Conservation (phyloP, 2,113 vertebrate genomes). For the Xyrauchen texanus region DNA sequence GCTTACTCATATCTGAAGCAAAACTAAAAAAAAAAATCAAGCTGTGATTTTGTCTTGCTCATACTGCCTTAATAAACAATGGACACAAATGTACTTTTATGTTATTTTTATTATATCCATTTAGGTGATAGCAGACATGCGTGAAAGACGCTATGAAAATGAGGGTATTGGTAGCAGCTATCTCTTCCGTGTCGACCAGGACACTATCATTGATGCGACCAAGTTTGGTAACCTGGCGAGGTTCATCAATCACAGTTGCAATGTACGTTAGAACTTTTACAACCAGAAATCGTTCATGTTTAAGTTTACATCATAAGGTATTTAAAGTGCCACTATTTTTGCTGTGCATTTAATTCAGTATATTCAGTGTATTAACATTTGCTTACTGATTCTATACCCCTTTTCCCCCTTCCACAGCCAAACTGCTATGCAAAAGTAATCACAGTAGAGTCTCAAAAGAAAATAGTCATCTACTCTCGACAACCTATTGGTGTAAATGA, state of each 20-base stretch:
- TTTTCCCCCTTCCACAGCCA: constrained; percentile 75
- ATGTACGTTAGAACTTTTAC: constrained; percentile 77
- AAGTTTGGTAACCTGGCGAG: constrained; percentile 93
- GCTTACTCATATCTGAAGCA: not conserved
- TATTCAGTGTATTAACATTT: not conserved
- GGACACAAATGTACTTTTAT: not conserved
- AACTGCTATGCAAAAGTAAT: constrained; percentile 99
- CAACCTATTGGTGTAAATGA: constrained; percentile 92
- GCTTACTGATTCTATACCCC: not conserved
- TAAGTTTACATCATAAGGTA: not conserved
- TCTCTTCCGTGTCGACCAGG: constrained; percentile 93
- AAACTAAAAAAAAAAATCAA: no score
- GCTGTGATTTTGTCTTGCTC: not conserved
- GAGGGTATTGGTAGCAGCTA: constrained; percentile 98
- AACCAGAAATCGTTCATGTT: not conserved
- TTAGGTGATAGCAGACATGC: constrained; percentile 95
- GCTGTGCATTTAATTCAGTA: no score
- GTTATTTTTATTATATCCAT: not conserved
- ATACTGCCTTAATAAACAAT: no score
- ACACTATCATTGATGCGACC: constrained; percentile 97
- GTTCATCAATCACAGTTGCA: constrained; percentile 99
- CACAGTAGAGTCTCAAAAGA: constrained; percentile 95
- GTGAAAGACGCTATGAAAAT: constrained; percentile 91
- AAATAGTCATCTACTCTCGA: constrained; percentile 98
- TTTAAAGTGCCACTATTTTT: not conserved